phyloP scores from a whole-genome alignment of 2,888 invertebrate genomes.

The Linyphia triangularis region DNA sequence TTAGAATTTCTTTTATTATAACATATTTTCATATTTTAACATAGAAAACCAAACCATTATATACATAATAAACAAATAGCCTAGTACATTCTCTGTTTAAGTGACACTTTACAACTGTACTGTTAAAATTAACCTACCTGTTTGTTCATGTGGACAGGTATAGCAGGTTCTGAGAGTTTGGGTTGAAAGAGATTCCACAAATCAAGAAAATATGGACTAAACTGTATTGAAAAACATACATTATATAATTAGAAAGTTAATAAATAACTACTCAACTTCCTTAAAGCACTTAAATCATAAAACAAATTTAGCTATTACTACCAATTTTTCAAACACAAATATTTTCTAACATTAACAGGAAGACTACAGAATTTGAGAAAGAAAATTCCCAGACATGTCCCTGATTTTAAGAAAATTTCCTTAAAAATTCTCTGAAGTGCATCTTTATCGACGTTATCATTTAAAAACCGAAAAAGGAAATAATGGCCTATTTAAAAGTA shows the following conservation, averaged over 20 bases:
- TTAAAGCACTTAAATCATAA: no score
- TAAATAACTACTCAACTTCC: no score
- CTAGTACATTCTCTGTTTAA: not conserved
- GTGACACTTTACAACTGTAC: not conserved
- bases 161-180: constrained; percentile 94
- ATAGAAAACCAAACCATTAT: not conserved
- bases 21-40: not conserved
- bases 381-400: no score
- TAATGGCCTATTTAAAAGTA: no score
- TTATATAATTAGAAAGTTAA: not conserved
- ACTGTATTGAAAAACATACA: constrained; percentile 82
- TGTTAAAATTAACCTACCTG: constrained; percentile 81
- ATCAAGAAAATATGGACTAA: constrained; percentile 93
- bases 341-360: no score
- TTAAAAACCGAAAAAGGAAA: no score
- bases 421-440: no score
- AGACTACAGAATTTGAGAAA: no score
- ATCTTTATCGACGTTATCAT: no score
- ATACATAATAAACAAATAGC: not conserved
- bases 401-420: no score
- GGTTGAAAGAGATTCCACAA: constrained; percentile 97
- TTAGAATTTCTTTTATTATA: not conserved
- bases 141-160: constrained; percentile 96
- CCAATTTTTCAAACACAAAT: no score
- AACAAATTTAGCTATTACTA: no score